A percentile compares a stretch with the other conserved stretches of the same genome.
Evolutionary conservation across 2,888 invertebrate species (phyloP).

Genomic region (Drosophila cognata): DNA sequence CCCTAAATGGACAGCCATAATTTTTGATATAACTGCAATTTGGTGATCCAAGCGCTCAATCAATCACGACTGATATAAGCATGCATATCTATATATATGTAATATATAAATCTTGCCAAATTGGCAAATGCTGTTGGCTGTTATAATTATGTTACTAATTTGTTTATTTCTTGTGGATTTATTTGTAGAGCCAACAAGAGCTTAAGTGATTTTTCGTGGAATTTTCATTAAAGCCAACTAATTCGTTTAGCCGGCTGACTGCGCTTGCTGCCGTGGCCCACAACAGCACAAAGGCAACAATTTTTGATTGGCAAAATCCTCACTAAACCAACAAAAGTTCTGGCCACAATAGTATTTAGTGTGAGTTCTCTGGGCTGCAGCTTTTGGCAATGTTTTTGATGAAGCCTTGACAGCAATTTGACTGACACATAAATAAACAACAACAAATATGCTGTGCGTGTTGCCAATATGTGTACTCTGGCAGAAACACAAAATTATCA

Average conservation of each 20-base stretch:
- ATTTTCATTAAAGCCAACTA: slow-evolving; percentile 53
- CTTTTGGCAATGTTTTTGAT: slow-evolving; percentile 16
- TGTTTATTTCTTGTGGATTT: slow-evolving; percentile 44
- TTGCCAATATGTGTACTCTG: slow-evolving; percentile 22
- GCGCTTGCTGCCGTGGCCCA: slow-evolving; percentile 40
- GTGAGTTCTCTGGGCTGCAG: slow-evolving; percentile 12
- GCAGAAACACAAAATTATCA: neutral
- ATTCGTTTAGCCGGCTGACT: slow-evolving; percentile 54
- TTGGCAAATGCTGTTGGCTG: slow-evolving; percentile 32
- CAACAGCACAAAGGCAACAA: slow-evolving; percentile 36
- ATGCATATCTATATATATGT: neutral
- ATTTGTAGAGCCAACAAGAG: slow-evolving; percentile 37
- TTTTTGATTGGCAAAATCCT: slow-evolving; percentile 54
- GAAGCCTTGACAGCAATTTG: slow-evolving; percentile 77
- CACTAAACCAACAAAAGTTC: slow-evolving; percentile 58
- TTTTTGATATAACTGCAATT: slow-evolving; percentile 21
- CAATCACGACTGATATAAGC: slow-evolving; percentile 1
- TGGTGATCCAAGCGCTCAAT: slow-evolving; percentile 25
- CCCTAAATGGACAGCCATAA: slow-evolving; percentile 28
- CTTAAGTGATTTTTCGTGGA: slow-evolving; percentile 63
- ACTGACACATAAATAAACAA: slow-evolving; percentile 68
- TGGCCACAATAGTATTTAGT: slow-evolving; percentile 45
- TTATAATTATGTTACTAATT: slow-evolving; percentile 49
- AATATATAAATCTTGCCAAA: slow-evolving; percentile 7
- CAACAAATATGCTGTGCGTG: slow-evolving; percentile 9